phyloP scores from a whole-genome alignment of 2,113 vertebrate genomes.

The Malurus melanocephalus region DNA sequence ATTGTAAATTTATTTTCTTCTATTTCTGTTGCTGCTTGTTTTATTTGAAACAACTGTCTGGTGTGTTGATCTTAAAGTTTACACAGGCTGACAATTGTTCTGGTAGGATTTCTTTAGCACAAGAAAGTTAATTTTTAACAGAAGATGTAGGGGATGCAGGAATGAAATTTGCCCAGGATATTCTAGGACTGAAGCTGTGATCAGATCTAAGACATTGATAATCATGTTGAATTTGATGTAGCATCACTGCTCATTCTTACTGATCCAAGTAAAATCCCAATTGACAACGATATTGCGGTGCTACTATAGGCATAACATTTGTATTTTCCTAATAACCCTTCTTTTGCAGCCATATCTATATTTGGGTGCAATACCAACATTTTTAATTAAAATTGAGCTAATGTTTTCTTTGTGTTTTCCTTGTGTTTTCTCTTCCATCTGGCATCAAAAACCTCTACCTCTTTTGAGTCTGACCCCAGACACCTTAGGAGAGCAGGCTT shows the following conservation, averaged over 20 bases:
- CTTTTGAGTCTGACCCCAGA: constrained; percentile 27
- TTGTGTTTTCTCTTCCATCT: constrained; percentile 3
- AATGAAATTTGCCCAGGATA: constrained; percentile 42
- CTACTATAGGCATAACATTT: background rate
- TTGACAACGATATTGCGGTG: background rate
- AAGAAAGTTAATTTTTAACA: background rate
- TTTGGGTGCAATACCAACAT: background rate
- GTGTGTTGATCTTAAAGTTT: background rate
- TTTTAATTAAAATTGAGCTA: constrained; percentile 33
- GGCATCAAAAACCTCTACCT: constrained; percentile 9
- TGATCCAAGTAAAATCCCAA: background rate
- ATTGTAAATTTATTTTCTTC: background rate
- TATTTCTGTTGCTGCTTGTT: background rate
- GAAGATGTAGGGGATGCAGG: background rate
- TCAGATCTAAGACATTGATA: constrained; percentile 21
- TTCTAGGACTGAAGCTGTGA: constrained; percentile 21
- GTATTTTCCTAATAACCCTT: constrained; percentile 25
- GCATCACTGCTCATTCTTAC: constrained; percentile 9
- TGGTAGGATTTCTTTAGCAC: background rate
- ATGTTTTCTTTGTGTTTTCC: background rate
- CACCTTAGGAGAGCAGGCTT: background rate
- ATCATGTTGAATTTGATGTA: constrained; percentile 43
- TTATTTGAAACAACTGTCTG: background rate
- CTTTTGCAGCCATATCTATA: background rate
- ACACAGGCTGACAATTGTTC: background rate